phyloP scores from a whole-genome alignment of 1,140 invertebrate genomes.

The Acromyrmex charruanus region DNA sequence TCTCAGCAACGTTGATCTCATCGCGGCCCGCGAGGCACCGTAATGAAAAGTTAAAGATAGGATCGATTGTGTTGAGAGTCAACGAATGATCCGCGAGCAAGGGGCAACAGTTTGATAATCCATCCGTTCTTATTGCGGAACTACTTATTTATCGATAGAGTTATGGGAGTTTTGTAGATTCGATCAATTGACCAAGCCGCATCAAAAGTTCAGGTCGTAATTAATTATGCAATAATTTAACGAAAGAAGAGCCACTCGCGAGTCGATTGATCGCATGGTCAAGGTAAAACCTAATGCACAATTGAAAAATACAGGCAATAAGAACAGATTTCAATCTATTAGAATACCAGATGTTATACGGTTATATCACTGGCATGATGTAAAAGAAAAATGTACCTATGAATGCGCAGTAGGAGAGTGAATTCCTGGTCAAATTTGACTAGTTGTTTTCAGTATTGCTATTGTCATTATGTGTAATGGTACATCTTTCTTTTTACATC shows the following conservation, averaged over 20 bases:
- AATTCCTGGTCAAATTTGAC: too few species aligned
- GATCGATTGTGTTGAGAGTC: constrained; percentile 30
- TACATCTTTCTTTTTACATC: too few species aligned
- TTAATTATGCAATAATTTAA: constrained; percentile 45
- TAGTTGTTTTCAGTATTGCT: too few species aligned
- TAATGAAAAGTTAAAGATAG: constrained; percentile 49
- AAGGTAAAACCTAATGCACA: background rate
- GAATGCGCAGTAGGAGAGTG: too few species aligned
- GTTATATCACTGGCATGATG: too few species aligned
- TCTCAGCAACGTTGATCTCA: constrained; percentile 26
- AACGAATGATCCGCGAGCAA: constrained; percentile 15
- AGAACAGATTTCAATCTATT: too few species aligned
- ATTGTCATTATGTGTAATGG: too few species aligned
- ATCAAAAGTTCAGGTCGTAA: constrained; percentile 17
- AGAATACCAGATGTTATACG: too few species aligned
- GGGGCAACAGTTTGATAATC: constrained; percentile 14
- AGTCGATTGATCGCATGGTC: constrained; percentile 1
- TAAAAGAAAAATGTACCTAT: too few species aligned
- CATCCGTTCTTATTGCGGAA: constrained; percentile 18
- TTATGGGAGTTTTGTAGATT: constrained; percentile 6
- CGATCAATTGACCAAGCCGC: constrained; percentile 28
- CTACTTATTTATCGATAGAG: constrained; percentile 3
- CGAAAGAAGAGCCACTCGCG: background rate
- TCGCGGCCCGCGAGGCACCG: constrained; percentile 35
- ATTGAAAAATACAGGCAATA: too few species aligned